These are phyloP conservation scores for Coregonus clupeaformis DNA, from an alignment of 2,113 vertebrate species.

Conservation along the genomic window DNA sequence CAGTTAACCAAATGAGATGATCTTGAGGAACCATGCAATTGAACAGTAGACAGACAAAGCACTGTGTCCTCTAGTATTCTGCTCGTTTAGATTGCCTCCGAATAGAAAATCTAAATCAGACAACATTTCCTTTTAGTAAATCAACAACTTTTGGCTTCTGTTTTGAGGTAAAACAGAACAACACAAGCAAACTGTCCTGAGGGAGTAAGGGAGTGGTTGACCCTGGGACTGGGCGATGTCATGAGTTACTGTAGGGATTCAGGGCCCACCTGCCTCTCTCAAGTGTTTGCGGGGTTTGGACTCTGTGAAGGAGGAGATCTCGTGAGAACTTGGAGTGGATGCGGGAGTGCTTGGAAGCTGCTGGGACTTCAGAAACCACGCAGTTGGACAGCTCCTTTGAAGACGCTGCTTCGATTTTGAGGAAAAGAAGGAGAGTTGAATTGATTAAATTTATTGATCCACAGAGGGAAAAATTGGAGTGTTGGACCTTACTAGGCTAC, in stretches of 20 bases:
- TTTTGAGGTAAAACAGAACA: no score
- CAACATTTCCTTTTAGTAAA: no score
- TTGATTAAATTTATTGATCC: neutral
- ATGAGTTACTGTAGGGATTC: neutral
- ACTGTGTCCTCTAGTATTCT: no score
- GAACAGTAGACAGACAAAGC: neutral
- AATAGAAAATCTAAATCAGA: no score
- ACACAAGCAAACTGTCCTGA: no score
- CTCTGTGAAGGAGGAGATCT: slow-evolving; percentile 89
- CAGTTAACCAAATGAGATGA: neutral
- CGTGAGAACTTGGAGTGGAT: slow-evolving; percentile 83
- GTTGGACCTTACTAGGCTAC: no score
- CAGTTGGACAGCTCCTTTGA: slow-evolving; percentile 85
- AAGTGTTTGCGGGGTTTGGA: slow-evolving; percentile 86
- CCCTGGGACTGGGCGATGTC: no score
- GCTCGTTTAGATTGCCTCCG: no score
- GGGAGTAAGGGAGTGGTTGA: no score
- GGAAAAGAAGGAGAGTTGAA: slow-evolving; percentile 11
- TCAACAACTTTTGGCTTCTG: no score
- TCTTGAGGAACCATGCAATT: neutral
- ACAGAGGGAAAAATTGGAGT: neutral
- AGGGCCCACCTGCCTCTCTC: slow-evolving; percentile 81
- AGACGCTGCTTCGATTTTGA: slow-evolving; percentile 80
- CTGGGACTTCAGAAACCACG: slow-evolving; percentile 86
- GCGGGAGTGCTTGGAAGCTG: slow-evolving; percentile 83